Evolutionary conservation across 2,113 vertebrate genomes (phyloP), one percentile per base, ranked within the genome.

Genomic region (Hemicordylus capensis): DNA sequence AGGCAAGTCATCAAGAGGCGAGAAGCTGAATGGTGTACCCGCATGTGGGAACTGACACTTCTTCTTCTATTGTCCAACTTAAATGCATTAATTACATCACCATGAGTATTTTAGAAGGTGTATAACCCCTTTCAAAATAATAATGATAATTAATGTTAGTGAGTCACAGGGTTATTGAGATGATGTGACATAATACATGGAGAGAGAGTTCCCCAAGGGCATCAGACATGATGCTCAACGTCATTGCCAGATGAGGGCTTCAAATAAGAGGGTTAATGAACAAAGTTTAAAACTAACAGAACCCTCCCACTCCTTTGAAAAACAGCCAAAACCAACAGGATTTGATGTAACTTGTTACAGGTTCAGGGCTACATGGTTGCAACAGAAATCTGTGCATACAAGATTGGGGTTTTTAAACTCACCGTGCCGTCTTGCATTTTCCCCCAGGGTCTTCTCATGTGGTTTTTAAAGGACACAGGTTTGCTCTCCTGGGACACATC

Each of bases 321-420:
- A 95, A 92, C 74, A 83, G 88, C 87, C 91, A 95, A 93, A 93
- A 84, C 89, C 85, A 89, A 90, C 85, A 86, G 1, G 34, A 74
- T 86, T 22, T 96, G 94, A 87, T 89, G 93, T 88, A 95, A 95
- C 51, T 20, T 70, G 89, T 86, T 63, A 26, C 78, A 94, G 92
- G 92, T 93, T 94, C 91, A 95, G 0, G 93, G 95, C 87, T 94
- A 87, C 72, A 54, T 66, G 86, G 84, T 88, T 89, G 78, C 79
- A 84, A 44, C 22, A 15, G 24, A 67, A 76, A 56, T 22, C 34
- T 54, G 24, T 6, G 7, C 14, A n/a, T 8, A 64, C 17, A 24
- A n/a, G 19, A 64, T 17, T 8, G 11, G 85, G 6, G 0, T 17
- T 56, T 56, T 88, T 82, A 8, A 10, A 1, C 11, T 28, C 28